Base-by-base conservation (phyloP, 2,797 vertebrate species). In the Natrix natrix region DNA sequence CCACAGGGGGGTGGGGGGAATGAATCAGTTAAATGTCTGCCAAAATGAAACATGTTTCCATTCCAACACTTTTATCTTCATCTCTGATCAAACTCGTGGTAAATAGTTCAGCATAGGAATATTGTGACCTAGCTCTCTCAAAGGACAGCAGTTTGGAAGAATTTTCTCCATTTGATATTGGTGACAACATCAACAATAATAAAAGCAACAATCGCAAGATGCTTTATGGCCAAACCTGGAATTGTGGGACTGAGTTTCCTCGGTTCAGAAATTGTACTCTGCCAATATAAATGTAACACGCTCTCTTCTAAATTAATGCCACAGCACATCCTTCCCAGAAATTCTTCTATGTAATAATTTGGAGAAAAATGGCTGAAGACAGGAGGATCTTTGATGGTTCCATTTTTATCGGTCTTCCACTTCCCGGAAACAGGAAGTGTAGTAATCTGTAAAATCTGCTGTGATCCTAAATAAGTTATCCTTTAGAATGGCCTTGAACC, bases 101-200 rank as follows among this genome's bases (percentile, higher is more conserved):
- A 57, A 57, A 87, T 32, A 87, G 86, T 32, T 56, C 55, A 57
- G n/a, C n/a, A 5, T 32, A 32, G 74, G 88, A 91, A 1, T 48
- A 83, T 0, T 92, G 6, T 87, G 92, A 74, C 88, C 61, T 54
- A 74, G 86, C 54, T 91, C 28, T 66, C 24, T 90, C 8, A 48
- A 6, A 6, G 0, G 93, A 10, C 86, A 88, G 87, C 86, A 88
- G 17, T 32, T 88, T 78, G 37, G 20, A 0, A 87, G 1, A 1
- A 28, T 91, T 94, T 95, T 90, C 54, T 90, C 54, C 54, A 66
- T 59, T 60, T 90, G 43, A 90, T 95, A 16, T 55, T 56, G 52
- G 28, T 56, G 52, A 56, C 54, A 28, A 17, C 14, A n/a, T 28
- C 28, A 55, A 87, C 54, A 17, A 56, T 10, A 55, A 56, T n/a